Percentiles rank a stretch among this genome's conserved stretches.
Conservation (phyloP, 2,113 vertebrate genomes). For the Sylvietta virens region DNA sequence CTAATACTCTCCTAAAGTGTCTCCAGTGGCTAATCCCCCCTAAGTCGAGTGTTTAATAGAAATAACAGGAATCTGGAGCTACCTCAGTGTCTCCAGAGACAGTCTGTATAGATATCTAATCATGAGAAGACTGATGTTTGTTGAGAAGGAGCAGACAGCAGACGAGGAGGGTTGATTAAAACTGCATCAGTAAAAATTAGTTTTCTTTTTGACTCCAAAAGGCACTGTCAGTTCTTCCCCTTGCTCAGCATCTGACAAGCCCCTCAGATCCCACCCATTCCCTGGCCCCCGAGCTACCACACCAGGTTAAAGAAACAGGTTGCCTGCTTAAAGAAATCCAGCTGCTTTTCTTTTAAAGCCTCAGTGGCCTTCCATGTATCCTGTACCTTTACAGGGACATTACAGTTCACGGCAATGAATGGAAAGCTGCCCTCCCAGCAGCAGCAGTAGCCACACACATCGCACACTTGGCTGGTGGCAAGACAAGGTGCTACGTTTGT, state of each 20-base stretch:
- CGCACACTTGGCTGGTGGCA: not conserved
- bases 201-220: not conserved
- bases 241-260: not conserved
- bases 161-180: constrained; percentile 1
- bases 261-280: not conserved
- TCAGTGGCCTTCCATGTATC: not conserved
- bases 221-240: not conserved
- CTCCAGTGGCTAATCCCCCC: not conserved
- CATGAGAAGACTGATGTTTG: not conserved
- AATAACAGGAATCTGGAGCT: not conserved
- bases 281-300: not conserved
- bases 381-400: not conserved
- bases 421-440: not conserved
- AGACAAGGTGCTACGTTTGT: accelerated
- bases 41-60: not conserved
- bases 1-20: not conserved
- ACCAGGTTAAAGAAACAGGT: not conserved
- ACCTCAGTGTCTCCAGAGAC: not conserved
- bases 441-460: not conserved
- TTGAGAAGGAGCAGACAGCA: not conserved
- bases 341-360: not conserved
- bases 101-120: constrained; percentile 17
- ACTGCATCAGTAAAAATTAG: not conserved
- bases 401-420: not conserved
- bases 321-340: not conserved